Base-by-base conservation (phyloP, 2,797 vertebrate species). In the Miichthys miiuy region DNA sequence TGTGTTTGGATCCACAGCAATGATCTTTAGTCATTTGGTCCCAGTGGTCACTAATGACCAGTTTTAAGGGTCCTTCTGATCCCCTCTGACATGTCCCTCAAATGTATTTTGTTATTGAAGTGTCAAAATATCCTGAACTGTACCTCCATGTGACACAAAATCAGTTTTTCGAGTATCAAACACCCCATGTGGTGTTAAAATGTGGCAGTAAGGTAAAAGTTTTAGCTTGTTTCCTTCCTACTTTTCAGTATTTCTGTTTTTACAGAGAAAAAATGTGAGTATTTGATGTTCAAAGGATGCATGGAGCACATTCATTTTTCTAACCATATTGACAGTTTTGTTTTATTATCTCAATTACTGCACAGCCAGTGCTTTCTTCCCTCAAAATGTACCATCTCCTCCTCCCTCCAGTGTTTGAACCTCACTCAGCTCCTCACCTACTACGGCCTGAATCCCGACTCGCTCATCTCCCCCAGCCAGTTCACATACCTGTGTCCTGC, bases 401-500 rank as follows among this genome's bases (percentile, higher is more conserved):
- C 72, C 51, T 65, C 63, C 12, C 48, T 47, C 21, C 94, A 99
- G 98, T 99, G 98, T 91, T 88, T 99, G 90, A 99, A 99, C 87
- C 95, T 98, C 82, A 99, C 97, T 12, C 96, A 98, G 93, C 95
- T 99, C 75, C 95, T 99, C 55, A 79, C 83, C 57, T 92, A 97
- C 92, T 98, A 97, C 2, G 98, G 98, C 69, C 90, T 99, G 81
- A 96, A 89, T 77, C 84, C 94, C 0, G 95, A 93, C 30, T 94
- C 96, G 10, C 94, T 94, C n/a, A 97, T 99, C 93, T 97, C 97
- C 63, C 96, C 95, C 1, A 92, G 86, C n/a, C 91, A 98, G 74
- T 99, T 99, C 69, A 95, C 96, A 2, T 98, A 97, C 85, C 92
- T 99, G 73, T 99, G 98, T 77, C 98, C 98, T 1, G 98, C 98